Evolutionary conservation across 2,113 vertebrate species (phyloP), one percentile per base, ranked within the genome.

Genomic region (Capricornis sumatraensis): DNA sequence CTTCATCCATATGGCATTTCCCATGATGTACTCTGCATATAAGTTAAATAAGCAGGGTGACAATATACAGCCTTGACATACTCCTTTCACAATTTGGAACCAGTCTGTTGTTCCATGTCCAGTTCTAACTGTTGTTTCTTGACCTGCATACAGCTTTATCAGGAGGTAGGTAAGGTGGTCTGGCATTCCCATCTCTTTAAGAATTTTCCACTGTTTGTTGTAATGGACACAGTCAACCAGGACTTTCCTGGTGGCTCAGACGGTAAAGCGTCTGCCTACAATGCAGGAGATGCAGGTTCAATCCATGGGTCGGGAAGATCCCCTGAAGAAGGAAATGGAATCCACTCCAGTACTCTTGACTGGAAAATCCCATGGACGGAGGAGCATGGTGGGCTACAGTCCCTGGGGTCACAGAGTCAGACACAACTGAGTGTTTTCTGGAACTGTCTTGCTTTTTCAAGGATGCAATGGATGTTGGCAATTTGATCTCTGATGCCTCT

Each of bases 281-380:
- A 36, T 67, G n/a, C 2, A 0, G 8, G 64, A 67, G 33, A 67
- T 67, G n/a, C 0, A 1, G n/a, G n/a, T 67, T 67, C 0, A 0
- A 36, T 11, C n/a, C 17, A 9, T 36, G n/a, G 64, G 64, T 67
- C 2, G 1, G 17, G 9, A 36, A 21, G 9, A 67, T 67, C 64
- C 64, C 64, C 17, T 36, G n/a, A 19, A 67, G n/a, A 36, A 67
- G n/a, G 64, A 67, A 67, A 36, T 36, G n/a, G 8, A 36, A 36
- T 17, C 17, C 64, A 67, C 33, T 36, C 33, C 64, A 67, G 33
- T 21, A 67, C n/a, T 11, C 8, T 21, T 67, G 64, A 36, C 17
- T 36, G 64, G 64, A 67, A 67, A 67, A 67, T 67, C 64, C 8
- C n/a, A 36, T 67, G 64, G 17, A 67, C 0, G 0, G 33, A 67